Evolutionary conservation across 2,113 vertebrate species (phyloP).

Genomic region (Chloropsis cyanopogon): DNA sequence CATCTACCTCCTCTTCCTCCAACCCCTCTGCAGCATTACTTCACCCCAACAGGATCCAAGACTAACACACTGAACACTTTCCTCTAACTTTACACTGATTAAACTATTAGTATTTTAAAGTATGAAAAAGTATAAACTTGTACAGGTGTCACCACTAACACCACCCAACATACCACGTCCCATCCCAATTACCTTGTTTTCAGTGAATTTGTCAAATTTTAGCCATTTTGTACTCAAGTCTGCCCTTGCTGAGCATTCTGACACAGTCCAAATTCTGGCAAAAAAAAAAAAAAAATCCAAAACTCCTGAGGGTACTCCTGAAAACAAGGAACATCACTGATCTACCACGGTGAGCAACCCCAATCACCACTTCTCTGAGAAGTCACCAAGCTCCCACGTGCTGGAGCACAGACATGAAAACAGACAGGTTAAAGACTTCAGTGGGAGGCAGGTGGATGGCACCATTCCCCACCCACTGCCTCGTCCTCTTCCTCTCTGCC

Average conservation of each 20-base stretch:
- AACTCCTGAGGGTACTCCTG: not conserved
- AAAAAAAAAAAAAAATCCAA: not conserved
- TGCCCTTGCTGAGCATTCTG: not conserved
- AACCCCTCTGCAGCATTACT: not conserved
- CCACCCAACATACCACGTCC: rapidly evolving
- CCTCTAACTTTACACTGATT: not conserved
- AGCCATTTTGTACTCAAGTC: not conserved
- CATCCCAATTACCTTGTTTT: not conserved
- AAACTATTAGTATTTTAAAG: not conserved
- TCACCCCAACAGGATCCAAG: not conserved
- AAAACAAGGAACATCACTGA: not conserved
- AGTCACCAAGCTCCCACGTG: rapidly evolving
- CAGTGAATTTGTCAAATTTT: not conserved
- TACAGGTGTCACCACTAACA: not conserved
- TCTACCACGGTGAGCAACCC: not conserved
- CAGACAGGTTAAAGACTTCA: not conserved
- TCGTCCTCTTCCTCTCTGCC: not conserved
- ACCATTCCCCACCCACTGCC: not conserved
- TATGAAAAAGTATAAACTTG: not conserved
- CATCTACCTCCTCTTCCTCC: not conserved
- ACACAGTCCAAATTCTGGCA: not conserved
- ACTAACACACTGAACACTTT: not conserved
- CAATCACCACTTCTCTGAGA: not conserved
- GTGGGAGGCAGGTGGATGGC: not conserved
- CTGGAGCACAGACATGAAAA: not conserved